Percentiles rank a stretch among this genome's conserved stretches.
Conservation (phyloP, 2,113 vertebrate genomes). For the Progne subis region DNA sequence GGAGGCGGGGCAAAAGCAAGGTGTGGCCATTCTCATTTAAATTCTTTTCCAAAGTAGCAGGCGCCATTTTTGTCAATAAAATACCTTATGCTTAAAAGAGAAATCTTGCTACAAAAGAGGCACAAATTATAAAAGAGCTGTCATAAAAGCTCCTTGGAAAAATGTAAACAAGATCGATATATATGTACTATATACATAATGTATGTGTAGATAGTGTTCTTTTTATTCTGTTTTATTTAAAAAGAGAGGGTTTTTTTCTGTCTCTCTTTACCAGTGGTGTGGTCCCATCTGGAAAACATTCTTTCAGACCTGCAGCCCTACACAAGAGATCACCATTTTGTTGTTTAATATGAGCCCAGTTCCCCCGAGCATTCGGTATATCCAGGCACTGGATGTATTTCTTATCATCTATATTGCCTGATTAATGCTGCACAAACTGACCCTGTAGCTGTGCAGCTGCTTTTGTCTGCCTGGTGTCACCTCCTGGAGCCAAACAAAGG, state of each 20-base stretch:
- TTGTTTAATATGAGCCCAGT: slow-evolving; percentile 45
- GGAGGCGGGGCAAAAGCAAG: background rate
- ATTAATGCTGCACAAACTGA: slow-evolving; percentile 45
- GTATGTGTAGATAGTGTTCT: background rate
- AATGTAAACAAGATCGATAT: background rate
- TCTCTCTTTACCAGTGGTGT: slow-evolving; percentile 6
- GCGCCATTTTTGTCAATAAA: background rate
- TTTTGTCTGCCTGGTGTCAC: slow-evolving; percentile 14
- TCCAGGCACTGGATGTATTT: slow-evolving; percentile 58
- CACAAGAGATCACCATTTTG: slow-evolving; percentile 66
- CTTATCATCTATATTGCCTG: slow-evolving; percentile 70
- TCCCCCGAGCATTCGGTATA: slow-evolving; percentile 42
- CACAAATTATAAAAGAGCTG: background rate
- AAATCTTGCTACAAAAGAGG: background rate
- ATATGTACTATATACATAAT: background rate
- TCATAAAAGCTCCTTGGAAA: background rate
- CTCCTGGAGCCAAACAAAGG: slow-evolving; percentile 33
- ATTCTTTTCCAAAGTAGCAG: background rate
- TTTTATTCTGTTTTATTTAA: background rate
- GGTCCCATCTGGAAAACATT: slow-evolving; percentile 75
- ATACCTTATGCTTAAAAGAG: background rate
- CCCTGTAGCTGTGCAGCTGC: slow-evolving; percentile 27
- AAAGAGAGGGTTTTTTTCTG: background rate
- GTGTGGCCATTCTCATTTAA: background rate
- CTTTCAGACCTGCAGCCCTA: slow-evolving; percentile 25